A percentile compares a stretch with the other conserved stretches of the same genome.
These are phyloP conservation scores for Pseudomyrmex flavicornis DNA, from an alignment of 1,140 invertebrate genomes.

Conservation along the genomic window DNA sequence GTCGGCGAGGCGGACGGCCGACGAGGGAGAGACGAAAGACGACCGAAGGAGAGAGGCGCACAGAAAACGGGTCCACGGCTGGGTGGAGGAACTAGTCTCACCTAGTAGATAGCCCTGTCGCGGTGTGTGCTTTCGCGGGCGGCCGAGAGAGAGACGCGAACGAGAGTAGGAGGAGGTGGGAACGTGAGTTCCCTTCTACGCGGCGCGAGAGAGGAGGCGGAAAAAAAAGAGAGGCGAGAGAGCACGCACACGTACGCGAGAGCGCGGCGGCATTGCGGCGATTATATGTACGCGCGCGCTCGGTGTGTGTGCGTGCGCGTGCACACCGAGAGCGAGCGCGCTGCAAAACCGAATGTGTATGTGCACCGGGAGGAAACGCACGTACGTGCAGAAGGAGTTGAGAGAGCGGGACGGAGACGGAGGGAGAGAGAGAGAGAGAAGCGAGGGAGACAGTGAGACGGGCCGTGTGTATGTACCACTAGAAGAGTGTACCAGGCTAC, in stretches of 20 bases:
- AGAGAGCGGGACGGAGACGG: conserved; percentile 27
- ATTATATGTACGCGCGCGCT: background rate
- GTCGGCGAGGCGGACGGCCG: conserved; percentile 45
- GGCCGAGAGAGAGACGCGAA: conserved; percentile 62
- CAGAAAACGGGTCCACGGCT: conserved; percentile 74
- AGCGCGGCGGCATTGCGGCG: background rate
- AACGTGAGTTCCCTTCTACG: conserved; percentile 54
- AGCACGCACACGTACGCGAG: conserved; percentile 46
- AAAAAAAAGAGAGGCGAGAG: conserved; percentile 67
- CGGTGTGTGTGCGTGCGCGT: background rate
- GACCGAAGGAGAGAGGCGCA: conserved; percentile 60
- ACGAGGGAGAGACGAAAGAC: conserved; percentile 42
- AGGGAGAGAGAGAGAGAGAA: conserved; percentile 51
- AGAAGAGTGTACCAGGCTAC: conserved; percentile 75
- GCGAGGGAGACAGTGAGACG: conserved; percentile 69
- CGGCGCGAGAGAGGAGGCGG: conserved; percentile 55
- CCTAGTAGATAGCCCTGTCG: conserved; percentile 75
- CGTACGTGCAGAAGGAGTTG: conserved; percentile 50
- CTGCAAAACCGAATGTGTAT: conserved; percentile 12
- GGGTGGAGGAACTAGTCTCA: conserved; percentile 75
- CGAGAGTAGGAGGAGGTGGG: conserved; percentile 52
- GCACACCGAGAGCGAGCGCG: background rate
- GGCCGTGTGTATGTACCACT: conserved; percentile 66
- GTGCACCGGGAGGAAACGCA: conserved; percentile 56
- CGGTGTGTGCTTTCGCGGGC: conserved; percentile 68